Conservation (phyloP, 2,113 vertebrate genomes). For the Conger conger region DNA sequence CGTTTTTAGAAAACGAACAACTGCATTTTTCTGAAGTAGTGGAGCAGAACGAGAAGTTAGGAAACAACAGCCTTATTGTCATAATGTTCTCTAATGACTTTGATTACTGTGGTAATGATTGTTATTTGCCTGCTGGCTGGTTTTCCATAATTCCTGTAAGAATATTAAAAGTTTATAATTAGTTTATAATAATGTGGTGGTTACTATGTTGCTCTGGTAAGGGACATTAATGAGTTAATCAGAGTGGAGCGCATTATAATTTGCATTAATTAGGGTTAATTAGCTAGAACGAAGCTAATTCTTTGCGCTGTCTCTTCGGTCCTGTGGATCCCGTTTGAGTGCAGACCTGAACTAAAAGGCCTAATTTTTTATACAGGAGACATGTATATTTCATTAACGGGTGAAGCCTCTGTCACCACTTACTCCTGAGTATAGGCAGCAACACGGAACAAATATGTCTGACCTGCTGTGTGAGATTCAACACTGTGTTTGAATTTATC, state of each 20-base stretch:
- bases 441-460: neutral
- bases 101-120: constrained; percentile 16
- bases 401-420: neutral
- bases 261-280: constrained; percentile 29
- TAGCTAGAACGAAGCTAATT: neutral
- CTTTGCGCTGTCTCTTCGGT: neutral
- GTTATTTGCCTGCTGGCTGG: constrained; percentile 15
- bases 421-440: neutral
- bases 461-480: neutral
- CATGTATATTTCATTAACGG: neutral
- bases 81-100: constrained; percentile 21
- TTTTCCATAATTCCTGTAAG: constrained; percentile 19
- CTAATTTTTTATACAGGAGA: neutral
- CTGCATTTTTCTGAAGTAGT: neutral
- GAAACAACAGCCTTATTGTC: constrained; percentile 15
- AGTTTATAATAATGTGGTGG: neutral
- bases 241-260: constrained; percentile 20
- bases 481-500: neutral
- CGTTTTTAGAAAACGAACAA: neutral
- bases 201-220: neutral
- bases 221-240: constrained; percentile 25
- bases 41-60: neutral
- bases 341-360: neutral
- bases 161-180: constrained; percentile 10
- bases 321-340: neutral